Conservation (phyloP, 2,888 invertebrate species). For the Limnephilus rhombicus region DNA sequence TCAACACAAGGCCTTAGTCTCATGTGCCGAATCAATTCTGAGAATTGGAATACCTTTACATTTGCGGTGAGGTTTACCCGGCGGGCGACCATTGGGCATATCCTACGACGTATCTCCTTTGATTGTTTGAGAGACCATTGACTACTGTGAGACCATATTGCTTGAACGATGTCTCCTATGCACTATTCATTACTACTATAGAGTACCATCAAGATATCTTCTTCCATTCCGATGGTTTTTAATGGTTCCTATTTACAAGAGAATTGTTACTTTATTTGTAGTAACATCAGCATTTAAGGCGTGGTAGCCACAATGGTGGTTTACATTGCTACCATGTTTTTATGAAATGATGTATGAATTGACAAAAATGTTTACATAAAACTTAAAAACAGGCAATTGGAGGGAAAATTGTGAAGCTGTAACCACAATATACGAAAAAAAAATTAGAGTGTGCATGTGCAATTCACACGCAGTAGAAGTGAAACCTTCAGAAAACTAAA, state of each 20-base stretch:
- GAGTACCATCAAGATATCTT: neutral
- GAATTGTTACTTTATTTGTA: neutral
- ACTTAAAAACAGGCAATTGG: no score
- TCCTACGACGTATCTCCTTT: neutral
- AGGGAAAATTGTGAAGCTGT: no score
- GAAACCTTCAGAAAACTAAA: no score
- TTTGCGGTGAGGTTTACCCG: neutral
- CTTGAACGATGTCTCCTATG: neutral
- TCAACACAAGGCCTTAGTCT: neutral
- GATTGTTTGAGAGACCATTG: neutral
- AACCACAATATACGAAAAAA: no score
- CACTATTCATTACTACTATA: neutral
- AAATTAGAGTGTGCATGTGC: no score
- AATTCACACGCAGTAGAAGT: no score
- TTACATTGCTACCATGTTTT: neutral
- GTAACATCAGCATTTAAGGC: neutral
- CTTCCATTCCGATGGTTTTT: neutral
- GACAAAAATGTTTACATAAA: no score
- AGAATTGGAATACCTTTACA: neutral
- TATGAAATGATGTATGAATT: neutral
- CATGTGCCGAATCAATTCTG: neutral
- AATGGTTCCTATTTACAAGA: neutral
- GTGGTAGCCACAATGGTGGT: neutral
- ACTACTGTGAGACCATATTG: neutral
- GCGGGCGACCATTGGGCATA: neutral